phyloP scores from a whole-genome alignment of 2,888 invertebrate genomes.

The Copidosoma aretas region DNA sequence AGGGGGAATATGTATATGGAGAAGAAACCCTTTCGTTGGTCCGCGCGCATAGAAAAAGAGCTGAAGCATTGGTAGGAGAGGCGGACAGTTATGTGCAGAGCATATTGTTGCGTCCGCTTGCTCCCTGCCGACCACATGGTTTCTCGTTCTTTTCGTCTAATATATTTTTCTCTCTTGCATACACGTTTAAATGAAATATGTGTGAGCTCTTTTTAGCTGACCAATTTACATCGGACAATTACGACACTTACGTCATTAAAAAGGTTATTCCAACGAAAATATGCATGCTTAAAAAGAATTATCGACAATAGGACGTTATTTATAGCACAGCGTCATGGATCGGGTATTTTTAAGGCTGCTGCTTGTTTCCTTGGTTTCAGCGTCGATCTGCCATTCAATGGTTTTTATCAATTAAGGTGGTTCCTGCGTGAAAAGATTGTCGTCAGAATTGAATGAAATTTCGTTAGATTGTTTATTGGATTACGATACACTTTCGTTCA shows the following conservation, averaged over 20 bases:
- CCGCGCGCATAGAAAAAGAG: conserved; percentile 33
- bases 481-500: too few relatives aligned
- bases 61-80: conserved; percentile 43
- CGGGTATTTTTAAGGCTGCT: too few relatives aligned
- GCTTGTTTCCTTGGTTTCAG: too few relatives aligned
- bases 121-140: conserved; percentile 54
- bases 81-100: conserved; percentile 52
- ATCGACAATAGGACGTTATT: not conserved
- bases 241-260: conserved; percentile 40
- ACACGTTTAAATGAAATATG: too few relatives aligned
- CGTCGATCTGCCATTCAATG: too few relatives aligned
- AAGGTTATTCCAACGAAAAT: conserved; percentile 40
- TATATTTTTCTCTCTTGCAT: conserved; percentile 1
- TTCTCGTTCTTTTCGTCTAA: not conserved
- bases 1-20: too few relatives aligned
- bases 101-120: conserved; percentile 28
- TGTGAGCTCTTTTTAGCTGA: not conserved
- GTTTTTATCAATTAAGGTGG: too few relatives aligned
- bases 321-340: too few relatives aligned
- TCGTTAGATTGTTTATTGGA: too few relatives aligned
- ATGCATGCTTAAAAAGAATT: too few relatives aligned
- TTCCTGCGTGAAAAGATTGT: too few relatives aligned
- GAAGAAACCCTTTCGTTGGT: conserved; percentile 54
- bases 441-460: too few relatives aligned
- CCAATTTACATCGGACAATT: conserved; percentile 20